Conservation (phyloP, 2,888 invertebrate species). For the Actias luna region DNA sequence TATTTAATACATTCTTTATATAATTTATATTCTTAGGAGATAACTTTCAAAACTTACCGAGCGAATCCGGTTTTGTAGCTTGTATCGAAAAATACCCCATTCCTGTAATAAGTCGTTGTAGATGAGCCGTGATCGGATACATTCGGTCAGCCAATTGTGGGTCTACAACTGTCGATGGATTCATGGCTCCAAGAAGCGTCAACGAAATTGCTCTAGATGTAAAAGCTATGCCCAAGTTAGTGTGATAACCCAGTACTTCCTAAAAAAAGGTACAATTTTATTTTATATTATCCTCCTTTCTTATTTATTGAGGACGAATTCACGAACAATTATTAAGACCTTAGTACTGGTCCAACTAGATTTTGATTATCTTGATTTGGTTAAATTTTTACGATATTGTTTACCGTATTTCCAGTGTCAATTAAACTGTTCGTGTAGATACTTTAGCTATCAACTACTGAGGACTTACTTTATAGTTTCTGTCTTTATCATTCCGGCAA, state of each 20-base stretch:
- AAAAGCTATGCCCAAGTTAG: conserved; percentile 22
- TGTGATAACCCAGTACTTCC: conserved; percentile 29
- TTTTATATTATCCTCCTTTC: not conserved
- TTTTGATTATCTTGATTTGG: no score
- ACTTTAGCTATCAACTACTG: no score
- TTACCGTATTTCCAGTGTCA: no score
- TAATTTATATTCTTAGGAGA: no score
- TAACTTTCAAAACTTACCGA: conserved; percentile 24
- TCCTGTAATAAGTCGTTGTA: conserved; percentile 20
- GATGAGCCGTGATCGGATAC: conserved; percentile 24
- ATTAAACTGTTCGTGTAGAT: no score
- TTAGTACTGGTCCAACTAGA: no score
- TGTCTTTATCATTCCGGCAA: not conserved
- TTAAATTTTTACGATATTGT: no score
- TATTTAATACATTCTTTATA: no score
- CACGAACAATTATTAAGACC: no score
- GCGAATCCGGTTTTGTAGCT: conserved; percentile 28
- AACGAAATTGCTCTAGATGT: conserved; percentile 14
- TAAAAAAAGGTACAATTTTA: conserved; percentile 13
- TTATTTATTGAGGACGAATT: no score
- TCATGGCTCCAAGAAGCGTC: conserved; percentile 18
- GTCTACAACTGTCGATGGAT: conserved; percentile 25
- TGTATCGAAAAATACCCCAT: conserved; percentile 24
- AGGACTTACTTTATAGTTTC: no score
- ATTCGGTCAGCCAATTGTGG: conserved; percentile 23